Evolutionary conservation across 2,888 invertebrate species (phyloP).

Genomic region (Thereva nobilitata): DNA sequence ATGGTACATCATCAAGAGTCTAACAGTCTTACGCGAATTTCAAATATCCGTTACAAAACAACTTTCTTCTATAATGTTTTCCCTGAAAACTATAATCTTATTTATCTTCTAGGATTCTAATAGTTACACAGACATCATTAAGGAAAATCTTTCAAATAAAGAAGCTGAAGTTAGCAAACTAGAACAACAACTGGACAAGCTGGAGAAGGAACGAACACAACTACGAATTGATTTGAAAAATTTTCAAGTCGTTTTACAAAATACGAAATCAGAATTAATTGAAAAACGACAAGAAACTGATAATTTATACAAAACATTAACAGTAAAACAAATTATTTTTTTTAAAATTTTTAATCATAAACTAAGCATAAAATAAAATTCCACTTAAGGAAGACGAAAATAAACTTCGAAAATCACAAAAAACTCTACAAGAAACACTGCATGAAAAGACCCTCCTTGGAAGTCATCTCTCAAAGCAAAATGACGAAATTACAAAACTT

Average conservation of each 20-base stretch:
- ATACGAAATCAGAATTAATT: constrained; percentile 51
- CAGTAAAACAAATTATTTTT: constrained; percentile 52
- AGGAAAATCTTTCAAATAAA: constrained; percentile 6
- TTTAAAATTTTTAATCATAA: neutral
- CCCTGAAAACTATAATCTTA: too few species aligned
- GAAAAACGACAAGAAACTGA: constrained; percentile 56
- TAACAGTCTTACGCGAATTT: too few species aligned
- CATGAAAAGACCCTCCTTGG: constrained; percentile 82
- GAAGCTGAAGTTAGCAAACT: constrained; percentile 20
- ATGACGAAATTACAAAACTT: constrained; percentile 77
- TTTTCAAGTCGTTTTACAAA: constrained; percentile 19
- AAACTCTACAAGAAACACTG: constrained; percentile 73
- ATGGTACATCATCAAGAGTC: too few species aligned
- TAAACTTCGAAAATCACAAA: constrained; percentile 68
- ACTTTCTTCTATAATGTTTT: too few species aligned
- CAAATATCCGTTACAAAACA: too few species aligned
- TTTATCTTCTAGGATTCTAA: too few species aligned
- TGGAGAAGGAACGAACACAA: constrained; percentile 2
- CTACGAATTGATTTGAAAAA: constrained; percentile 13
- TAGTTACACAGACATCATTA: neutral
- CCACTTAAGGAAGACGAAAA: constrained; percentile 66
- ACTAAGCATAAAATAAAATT: neutral
- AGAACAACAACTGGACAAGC: constrained; percentile 8
- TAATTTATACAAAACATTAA: constrained; percentile 70
- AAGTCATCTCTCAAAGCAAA: constrained; percentile 78